These are phyloP conservation scores for Toxotes chatareus DNA, from an alignment of 2,113 vertebrate species.

Conservation along the genomic window DNA sequence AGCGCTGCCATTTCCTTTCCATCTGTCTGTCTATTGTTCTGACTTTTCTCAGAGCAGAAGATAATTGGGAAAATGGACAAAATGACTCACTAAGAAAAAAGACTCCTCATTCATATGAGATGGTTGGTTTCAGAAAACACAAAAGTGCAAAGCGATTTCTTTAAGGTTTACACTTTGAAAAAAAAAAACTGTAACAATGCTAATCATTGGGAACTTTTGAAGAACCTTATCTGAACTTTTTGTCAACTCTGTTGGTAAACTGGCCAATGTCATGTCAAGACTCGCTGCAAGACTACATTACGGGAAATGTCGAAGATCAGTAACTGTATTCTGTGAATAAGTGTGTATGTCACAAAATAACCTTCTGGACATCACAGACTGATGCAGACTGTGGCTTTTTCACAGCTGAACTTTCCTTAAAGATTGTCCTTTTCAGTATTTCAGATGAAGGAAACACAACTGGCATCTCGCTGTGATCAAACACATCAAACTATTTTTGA, in stretches of 20 bases:
- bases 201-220: neutral
- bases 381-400: neutral
- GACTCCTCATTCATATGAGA: slow-evolving; percentile 21
- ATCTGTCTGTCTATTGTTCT: slow-evolving; percentile 33
- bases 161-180: neutral
- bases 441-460: slow-evolving; percentile 25
- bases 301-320: neutral
- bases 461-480: slow-evolving; percentile 50
- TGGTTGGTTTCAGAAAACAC: slow-evolving; percentile 11
- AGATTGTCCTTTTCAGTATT: slow-evolving; percentile 12
- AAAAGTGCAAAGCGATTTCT: neutral
- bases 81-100: slow-evolving; percentile 42
- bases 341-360: neutral
- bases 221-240: neutral
- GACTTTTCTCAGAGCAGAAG: slow-evolving; percentile 16
- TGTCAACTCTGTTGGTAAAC: neutral
- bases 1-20: slow-evolving; percentile 47
- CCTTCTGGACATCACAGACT: neutral
- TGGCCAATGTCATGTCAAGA: neutral
- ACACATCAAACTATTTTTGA: slow-evolving; percentile 39
- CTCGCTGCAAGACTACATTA: neutral
- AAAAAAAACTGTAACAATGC: neutral
- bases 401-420: slow-evolving; percentile 6
- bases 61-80: slow-evolving; percentile 37
- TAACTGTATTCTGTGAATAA: neutral